These are phyloP conservation scores for Platygyra sinensis DNA, from an alignment of 64 coral and sea anemone species.

Conservation along the genomic window DNA sequence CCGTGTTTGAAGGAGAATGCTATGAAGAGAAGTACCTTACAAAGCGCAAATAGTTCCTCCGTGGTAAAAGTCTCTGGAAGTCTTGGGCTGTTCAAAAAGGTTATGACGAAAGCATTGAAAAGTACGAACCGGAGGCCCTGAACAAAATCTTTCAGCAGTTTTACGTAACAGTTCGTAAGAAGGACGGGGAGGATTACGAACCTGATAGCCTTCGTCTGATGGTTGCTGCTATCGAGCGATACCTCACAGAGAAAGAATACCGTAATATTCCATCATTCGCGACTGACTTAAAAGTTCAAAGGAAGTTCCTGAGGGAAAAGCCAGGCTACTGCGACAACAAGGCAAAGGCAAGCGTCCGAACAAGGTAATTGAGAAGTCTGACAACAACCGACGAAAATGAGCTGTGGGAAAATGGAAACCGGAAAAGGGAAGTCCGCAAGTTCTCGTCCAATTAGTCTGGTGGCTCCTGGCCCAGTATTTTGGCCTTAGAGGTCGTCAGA, in stretches of 20 bases:
- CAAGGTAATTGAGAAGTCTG: too few relatives aligned
- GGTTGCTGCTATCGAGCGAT: background rate
- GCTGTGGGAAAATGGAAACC: too few relatives aligned
- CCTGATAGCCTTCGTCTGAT: background rate
- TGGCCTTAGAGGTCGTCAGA: too few relatives aligned
- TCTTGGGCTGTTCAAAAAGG: background rate
- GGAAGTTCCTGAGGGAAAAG: constrained; percentile 38
- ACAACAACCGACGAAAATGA: too few relatives aligned
- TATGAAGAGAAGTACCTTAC: background rate
- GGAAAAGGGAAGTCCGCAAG: too few relatives aligned
- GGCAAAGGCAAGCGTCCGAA: too few relatives aligned
- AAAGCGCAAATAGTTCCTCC: constrained; percentile 6
- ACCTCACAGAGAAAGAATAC: constrained; percentile 4
- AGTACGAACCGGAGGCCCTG: background rate
- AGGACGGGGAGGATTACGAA: constrained; percentile 1
- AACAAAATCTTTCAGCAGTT: background rate
- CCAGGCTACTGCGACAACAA: too few relatives aligned
- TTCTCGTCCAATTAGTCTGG: too few relatives aligned
- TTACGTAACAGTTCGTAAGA: constrained; percentile 13
- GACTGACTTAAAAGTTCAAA: constrained; percentile 19
- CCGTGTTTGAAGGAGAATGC: background rate
- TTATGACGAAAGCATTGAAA: background rate
- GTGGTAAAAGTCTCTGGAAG: background rate
- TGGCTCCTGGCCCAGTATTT: too few relatives aligned
- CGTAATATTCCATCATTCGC: background rate